phyloP scores from a whole-genome alignment of 2,888 invertebrate genomes.

The Mythimna lalbum region DNA sequence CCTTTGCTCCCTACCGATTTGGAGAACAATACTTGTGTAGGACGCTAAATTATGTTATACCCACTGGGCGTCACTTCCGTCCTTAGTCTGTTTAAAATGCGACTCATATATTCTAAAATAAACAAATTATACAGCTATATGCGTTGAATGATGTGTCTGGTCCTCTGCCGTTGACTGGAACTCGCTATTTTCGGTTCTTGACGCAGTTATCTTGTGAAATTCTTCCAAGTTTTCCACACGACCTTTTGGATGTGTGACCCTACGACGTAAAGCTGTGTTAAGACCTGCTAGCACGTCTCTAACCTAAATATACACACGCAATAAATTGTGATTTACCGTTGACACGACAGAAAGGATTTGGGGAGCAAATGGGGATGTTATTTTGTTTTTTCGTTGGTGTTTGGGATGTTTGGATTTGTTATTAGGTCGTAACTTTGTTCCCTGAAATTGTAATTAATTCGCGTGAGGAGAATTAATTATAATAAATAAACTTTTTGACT shows the following conservation, averaged over 20 bases:
- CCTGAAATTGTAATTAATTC: not conserved
- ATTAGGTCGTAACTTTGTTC: slow-evolving; percentile 16
- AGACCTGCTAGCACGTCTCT: slow-evolving; percentile 29
- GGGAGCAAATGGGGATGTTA: slow-evolving; percentile 40
- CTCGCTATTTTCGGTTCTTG: slow-evolving; percentile 29
- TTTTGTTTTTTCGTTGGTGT: slow-evolving; percentile 26
- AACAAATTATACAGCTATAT: slow-evolving; percentile 23
- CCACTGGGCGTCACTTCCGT: slow-evolving; percentile 51
- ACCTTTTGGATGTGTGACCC: slow-evolving; percentile 22
- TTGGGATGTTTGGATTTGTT: slow-evolving; percentile 21
- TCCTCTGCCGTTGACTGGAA: slow-evolving; percentile 16
- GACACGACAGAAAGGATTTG: slow-evolving; percentile 49
- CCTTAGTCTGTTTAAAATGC: slow-evolving; percentile 19
- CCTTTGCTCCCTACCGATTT: slow-evolving; percentile 44
- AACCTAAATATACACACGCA: slow-evolving; percentile 37
- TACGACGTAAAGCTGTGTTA: slow-evolving; percentile 28
- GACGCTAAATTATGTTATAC: slow-evolving; percentile 48
- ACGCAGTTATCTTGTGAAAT: slow-evolving; percentile 6
- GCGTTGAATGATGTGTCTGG: slow-evolving; percentile 20
- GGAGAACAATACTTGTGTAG: slow-evolving; percentile 62
- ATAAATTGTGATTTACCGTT: slow-evolving; percentile 49
- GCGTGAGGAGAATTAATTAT: not conserved
- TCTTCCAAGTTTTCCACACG: not conserved
- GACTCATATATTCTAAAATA: slow-evolving; percentile 24
- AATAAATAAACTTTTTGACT: not conserved